A percentile compares a stretch with the other conserved stretches of the same genome.
Evolutionary conservation across 2,888 invertebrate species (phyloP).

Genomic region (Pherbina coryleti): DNA sequence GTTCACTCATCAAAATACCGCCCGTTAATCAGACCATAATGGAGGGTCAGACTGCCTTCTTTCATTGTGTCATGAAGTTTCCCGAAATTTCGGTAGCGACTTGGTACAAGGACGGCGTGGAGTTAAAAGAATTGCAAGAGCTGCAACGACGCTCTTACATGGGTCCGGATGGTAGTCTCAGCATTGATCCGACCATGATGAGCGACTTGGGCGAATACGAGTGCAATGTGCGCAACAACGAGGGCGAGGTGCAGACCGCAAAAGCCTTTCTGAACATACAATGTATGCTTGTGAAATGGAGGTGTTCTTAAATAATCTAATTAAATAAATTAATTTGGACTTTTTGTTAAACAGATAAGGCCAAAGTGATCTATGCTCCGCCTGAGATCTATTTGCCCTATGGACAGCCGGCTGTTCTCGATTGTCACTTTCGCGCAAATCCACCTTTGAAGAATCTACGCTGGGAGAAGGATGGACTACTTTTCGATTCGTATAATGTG

Average conservation of each 20-base stretch:
- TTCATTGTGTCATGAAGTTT: constrained; percentile 86
- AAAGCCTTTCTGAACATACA: constrained; percentile 91
- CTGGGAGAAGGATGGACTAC: constrained; percentile 94
- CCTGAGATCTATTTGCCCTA: constrained; percentile 86
- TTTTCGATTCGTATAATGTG: constrained; percentile 91
- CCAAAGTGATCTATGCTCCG: constrained; percentile 90
- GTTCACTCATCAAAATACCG: constrained; percentile 87
- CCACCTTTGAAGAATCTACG: constrained; percentile 89
- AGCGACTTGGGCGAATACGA: constrained; percentile 89
- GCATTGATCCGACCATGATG: constrained; percentile 82
- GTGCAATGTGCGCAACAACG: constrained; percentile 82
- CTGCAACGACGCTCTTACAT: constrained; percentile 75
- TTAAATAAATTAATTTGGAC: background rate
- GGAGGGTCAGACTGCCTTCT: constrained; percentile 85
- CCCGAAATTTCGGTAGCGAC: constrained; percentile 73
- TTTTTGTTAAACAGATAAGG: constrained; percentile 78
- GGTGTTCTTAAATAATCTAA: too few species aligned
- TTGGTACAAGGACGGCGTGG: constrained; percentile 78
- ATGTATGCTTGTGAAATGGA: constrained; percentile 76
- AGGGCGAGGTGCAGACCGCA: constrained; percentile 83
- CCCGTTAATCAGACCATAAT: constrained; percentile 89
- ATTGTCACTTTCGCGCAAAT: constrained; percentile 93
- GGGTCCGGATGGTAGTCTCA: constrained; percentile 83
- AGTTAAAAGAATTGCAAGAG: constrained; percentile 75
- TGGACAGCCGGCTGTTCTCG: constrained; percentile 85